Percentiles rank a stretch among this genome's conserved stretches.
phyloP scores from a whole-genome alignment of 2,113 vertebrate species.

The Apaloderma vittatum region DNA sequence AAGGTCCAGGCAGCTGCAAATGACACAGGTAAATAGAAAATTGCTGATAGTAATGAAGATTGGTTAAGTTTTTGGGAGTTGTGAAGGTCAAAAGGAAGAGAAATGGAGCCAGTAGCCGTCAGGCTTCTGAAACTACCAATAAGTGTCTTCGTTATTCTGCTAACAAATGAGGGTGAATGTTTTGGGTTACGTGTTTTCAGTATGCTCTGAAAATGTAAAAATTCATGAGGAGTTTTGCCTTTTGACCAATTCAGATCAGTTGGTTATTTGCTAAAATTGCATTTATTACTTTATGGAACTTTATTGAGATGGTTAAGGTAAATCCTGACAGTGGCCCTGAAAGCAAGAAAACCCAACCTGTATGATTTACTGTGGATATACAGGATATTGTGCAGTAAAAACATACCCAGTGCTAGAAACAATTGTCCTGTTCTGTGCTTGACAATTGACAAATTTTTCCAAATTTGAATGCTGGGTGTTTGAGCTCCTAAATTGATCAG shows the following conservation, averaged over 20 bases:
- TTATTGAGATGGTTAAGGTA: background rate
- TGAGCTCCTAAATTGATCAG: background rate
- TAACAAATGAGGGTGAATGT: background rate
- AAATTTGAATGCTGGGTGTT: background rate
- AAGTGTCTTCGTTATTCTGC: background rate
- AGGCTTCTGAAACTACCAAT: background rate
- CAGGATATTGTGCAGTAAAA: background rate
- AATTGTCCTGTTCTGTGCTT: background rate
- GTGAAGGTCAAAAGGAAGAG: slow-evolving; percentile 5
- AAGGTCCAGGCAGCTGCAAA: background rate
- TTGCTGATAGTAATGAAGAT: background rate
- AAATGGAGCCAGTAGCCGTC: background rate
- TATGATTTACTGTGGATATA: background rate
- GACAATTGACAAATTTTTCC: background rate
- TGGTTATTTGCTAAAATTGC: background rate
- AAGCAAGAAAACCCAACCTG: background rate
- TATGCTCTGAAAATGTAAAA: too few relatives aligned
- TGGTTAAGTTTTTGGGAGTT: background rate
- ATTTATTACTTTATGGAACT: background rate
- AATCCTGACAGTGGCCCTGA: background rate
- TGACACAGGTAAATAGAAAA: slow-evolving; percentile 27
- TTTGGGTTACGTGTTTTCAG: background rate
- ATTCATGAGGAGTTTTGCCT: background rate
- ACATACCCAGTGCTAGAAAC: background rate
- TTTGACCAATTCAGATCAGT: rapidly evolving